phyloP scores from a whole-genome alignment of 64 coral and sea anemone species.

The Cladopsammia gracilis region DNA sequence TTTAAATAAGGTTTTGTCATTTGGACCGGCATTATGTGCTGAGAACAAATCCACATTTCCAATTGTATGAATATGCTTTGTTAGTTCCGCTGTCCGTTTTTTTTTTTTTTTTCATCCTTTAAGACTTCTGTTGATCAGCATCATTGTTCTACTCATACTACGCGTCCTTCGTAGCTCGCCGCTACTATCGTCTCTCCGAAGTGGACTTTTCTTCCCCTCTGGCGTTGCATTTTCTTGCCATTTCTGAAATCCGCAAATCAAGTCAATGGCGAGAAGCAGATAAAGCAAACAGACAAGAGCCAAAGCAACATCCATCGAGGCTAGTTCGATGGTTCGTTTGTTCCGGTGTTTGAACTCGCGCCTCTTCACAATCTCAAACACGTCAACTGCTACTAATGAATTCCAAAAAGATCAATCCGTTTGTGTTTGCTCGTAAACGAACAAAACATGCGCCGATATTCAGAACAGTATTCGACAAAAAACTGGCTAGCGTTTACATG shows the following conservation, averaged over 20 bases:
- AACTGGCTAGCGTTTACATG: neutral
- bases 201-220: neutral
- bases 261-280: slow-evolving; percentile 7
- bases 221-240: neutral
- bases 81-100: neutral
- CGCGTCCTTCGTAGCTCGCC: neutral
- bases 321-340: neutral
- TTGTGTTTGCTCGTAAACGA: neutral
- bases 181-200: neutral
- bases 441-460: neutral
- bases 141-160: slow-evolving; percentile 4
- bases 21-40: neutral
- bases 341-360: neutral
- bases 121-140: slow-evolving; percentile 40
- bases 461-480: neutral
- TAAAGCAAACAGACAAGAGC: slow-evolving; percentile 19
- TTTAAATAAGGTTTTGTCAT: no score
- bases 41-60: neutral
- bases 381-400: neutral
- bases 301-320: slow-evolving; percentile 4
- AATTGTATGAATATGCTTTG: neutral
- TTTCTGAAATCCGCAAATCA: slow-evolving; percentile 31
- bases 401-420: neutral
- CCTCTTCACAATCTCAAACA: neutral
- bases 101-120: neutral